Percentiles rank a stretch among this genome's conserved stretches.
Evolutionary conservation across 2,888 invertebrate species (phyloP).

Genomic region (Cantharis lateralis): DNA sequence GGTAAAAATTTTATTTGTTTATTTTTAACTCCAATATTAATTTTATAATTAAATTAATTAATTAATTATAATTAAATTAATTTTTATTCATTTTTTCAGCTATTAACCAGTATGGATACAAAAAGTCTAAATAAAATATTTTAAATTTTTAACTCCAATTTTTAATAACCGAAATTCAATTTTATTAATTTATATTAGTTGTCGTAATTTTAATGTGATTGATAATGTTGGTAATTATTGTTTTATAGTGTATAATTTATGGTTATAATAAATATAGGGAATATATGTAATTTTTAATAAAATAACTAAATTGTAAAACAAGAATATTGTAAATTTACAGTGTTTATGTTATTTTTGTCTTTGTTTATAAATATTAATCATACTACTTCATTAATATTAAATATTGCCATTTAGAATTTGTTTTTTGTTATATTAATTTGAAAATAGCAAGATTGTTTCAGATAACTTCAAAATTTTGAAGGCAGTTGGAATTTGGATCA

Average conservation of each 20-base stretch:
- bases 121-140: constrained; percentile 45
- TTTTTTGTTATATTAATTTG: no score
- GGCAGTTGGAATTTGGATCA: no score
- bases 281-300: neutral
- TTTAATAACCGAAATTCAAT: neutral
- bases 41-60: no score
- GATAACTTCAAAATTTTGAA: no score
- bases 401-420: no score
- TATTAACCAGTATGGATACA: constrained; percentile 72
- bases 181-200: neutral
- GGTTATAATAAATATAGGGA: neutral
- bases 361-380: neutral
- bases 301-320: neutral
- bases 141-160: neutral
- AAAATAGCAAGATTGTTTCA: neutral
- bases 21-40: neutral
- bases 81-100: constrained; percentile 47
- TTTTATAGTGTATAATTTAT: neutral
- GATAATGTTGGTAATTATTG: neutral
- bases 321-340: neutral
- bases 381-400: neutral
- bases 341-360: neutral
- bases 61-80: no score
- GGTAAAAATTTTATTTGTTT: constrained; percentile 56
- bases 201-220: neutral